These are phyloP conservation scores for Meleagris gallopavo DNA, from an alignment of 2,113 vertebrate species.

Conservation along the genomic window DNA sequence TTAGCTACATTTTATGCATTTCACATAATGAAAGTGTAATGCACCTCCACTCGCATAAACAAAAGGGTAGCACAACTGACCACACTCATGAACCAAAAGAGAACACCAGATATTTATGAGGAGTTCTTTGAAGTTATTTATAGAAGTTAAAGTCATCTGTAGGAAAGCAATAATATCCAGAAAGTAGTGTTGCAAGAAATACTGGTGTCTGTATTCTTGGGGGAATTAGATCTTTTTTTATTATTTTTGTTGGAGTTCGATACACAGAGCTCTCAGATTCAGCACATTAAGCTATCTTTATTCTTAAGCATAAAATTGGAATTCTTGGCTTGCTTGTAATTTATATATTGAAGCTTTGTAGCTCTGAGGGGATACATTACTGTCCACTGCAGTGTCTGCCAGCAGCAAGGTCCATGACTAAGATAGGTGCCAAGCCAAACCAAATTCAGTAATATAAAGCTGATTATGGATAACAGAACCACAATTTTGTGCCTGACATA, in stretches of 20 bases:
- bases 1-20: slow-evolving; percentile 56
- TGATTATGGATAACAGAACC: slow-evolving; percentile 52
- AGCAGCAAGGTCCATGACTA: neutral
- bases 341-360: slow-evolving; percentile 18
- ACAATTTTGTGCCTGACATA: slow-evolving; percentile 48
- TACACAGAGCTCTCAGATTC: neutral
- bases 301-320: slow-evolving; percentile 32
- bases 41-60: slow-evolving; percentile 44
- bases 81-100: slow-evolving; percentile 10
- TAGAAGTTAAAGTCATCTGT: slow-evolving; percentile 1
- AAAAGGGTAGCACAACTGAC: neutral
- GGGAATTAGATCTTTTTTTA: neutral
- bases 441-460: slow-evolving; percentile 43
- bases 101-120: neutral
- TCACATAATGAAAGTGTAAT: slow-evolving; percentile 53
- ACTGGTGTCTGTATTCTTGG: neutral
- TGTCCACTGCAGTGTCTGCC: neutral
- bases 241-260: neutral
- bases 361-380: slow-evolving; percentile 14
- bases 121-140: slow-evolving; percentile 32
- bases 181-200: neutral
- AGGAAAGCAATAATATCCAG: slow-evolving; percentile 16
- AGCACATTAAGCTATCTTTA: slow-evolving; percentile 1
- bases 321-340: slow-evolving; percentile 4
- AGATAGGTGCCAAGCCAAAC: slow-evolving; percentile 13